Percentiles rank a stretch among this genome's conserved stretches.
Conservation (phyloP, 2,113 vertebrate species). For the Melanerpes aurifrons region DNA sequence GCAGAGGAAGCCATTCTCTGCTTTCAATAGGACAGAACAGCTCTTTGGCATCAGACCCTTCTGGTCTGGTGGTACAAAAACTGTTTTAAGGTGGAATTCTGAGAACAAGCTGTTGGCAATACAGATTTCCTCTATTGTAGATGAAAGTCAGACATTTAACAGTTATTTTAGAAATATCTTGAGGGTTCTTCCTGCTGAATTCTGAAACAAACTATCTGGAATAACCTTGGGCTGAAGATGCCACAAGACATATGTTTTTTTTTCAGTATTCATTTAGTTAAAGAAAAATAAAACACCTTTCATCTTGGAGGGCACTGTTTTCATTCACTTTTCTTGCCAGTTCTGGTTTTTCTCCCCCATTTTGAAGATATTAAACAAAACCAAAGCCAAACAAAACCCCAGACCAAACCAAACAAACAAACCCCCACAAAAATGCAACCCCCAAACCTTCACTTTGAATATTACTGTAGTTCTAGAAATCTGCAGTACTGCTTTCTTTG, state of each 20-base stretch:
- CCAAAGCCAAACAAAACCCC: neutral
- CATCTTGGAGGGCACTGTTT: neutral
- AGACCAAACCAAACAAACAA: neutral
- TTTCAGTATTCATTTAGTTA: neutral
- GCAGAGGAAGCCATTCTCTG: slow-evolving; percentile 79
- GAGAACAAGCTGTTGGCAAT: slow-evolving; percentile 48
- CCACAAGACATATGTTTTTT: neutral
- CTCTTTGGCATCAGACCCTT: slow-evolving; percentile 75
- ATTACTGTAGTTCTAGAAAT: neutral
- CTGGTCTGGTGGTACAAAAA: slow-evolving; percentile 69
- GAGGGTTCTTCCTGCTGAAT: slow-evolving; percentile 3
- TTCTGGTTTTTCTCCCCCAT: neutral
- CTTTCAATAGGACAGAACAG: slow-evolving; percentile 80
- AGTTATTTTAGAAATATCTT: slow-evolving; percentile 22
- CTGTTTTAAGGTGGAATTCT: slow-evolving; percentile 70
- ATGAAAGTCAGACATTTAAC: neutral
- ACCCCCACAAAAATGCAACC: neutral
- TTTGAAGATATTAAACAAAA: neutral
- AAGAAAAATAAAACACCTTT: neutral
- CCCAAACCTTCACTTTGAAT: neutral
- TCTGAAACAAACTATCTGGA: slow-evolving; percentile 18
- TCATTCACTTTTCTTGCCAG: neutral
- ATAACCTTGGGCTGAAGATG: neutral
- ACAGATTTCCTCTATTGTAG: slow-evolving; percentile 16
- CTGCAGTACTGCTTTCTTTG: neutral